These are phyloP conservation scores for Terrapene triunguis DNA, from an alignment of 2,113 vertebrate genomes.

Conservation along the genomic window DNA sequence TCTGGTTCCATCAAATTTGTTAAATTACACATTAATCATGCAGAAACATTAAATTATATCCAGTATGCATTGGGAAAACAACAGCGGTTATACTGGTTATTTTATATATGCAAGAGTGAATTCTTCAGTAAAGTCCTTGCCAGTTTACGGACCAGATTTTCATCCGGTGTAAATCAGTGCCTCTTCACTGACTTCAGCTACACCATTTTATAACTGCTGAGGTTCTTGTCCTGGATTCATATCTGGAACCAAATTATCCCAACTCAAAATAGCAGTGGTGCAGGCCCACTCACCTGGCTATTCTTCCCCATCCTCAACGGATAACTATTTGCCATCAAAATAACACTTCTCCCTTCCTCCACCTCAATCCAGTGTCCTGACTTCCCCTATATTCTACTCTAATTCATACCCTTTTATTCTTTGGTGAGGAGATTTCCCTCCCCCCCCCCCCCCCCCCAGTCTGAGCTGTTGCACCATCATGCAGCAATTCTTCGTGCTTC, in stretches of 20 bases:
- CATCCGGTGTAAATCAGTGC: not conserved
- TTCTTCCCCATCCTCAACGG: not conserved
- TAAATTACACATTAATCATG: not conserved
- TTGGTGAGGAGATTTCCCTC: not conserved
- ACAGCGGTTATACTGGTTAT: not conserved
- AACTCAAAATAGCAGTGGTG: not conserved
- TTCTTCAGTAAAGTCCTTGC: not conserved
- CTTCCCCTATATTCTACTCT: not conserved
- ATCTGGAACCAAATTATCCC: accelerated
- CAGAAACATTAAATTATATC: conserved; percentile 27
- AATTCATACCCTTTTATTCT: not conserved
- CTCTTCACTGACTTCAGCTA: not conserved
- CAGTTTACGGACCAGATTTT: not conserved
- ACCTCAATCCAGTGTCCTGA: not conserved
- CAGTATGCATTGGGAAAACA: not conserved
- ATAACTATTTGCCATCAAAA: not conserved
- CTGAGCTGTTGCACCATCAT: not conserved
- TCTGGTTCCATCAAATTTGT: conserved; percentile 45
- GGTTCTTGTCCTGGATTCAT: not conserved
- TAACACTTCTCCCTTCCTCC: not conserved
- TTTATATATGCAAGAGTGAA: not conserved
- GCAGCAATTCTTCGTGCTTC: not conserved
- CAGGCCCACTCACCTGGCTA: not conserved
- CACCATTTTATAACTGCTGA: not conserved
- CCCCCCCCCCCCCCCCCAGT: no score